These are phyloP conservation scores for Rallus crepitans DNA, from an alignment of 2,797 vertebrate genomes.

Conservation along the genomic window DNA sequence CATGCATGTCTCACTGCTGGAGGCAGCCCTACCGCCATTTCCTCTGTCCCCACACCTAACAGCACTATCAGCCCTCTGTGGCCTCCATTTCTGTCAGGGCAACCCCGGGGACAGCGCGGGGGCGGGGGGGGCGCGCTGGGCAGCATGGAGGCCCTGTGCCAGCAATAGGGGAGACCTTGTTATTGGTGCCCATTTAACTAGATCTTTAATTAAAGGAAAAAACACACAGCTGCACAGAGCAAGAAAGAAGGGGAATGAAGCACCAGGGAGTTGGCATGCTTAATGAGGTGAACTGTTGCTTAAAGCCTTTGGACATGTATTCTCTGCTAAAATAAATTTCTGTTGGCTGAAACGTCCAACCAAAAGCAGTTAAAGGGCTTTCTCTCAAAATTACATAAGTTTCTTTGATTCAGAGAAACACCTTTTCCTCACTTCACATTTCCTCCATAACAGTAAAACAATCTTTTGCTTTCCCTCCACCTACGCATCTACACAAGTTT, in stretches of 20 bases:
- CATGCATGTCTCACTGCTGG: rapidly evolving
- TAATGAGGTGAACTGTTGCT: neutral
- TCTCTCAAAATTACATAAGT: neutral
- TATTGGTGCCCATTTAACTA: neutral
- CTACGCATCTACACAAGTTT: neutral
- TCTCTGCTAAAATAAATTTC: neutral
- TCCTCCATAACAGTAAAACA: neutral
- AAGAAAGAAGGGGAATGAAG: neutral
- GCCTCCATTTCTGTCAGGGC: rapidly evolving
- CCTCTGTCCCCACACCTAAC: neutral
- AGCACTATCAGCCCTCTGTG: rapidly evolving
- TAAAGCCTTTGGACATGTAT: rapidly evolving
- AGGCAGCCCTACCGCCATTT: rapidly evolving
- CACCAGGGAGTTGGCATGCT: neutral
- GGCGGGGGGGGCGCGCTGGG: rapidly evolving
- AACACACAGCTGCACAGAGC: neutral
- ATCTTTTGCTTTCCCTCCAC: neutral
- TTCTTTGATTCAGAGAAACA: neutral
- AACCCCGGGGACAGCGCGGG: too few species aligned
- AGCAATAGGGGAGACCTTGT: neutral
- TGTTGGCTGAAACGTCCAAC: neutral
- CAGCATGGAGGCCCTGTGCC: rapidly evolving
- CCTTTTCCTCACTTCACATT: neutral
- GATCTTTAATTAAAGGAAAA: neutral
- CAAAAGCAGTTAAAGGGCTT: neutral